Base-by-base conservation (phyloP, 2,888 invertebrate genomes). In the Pycnomerus fuliginosus region DNA sequence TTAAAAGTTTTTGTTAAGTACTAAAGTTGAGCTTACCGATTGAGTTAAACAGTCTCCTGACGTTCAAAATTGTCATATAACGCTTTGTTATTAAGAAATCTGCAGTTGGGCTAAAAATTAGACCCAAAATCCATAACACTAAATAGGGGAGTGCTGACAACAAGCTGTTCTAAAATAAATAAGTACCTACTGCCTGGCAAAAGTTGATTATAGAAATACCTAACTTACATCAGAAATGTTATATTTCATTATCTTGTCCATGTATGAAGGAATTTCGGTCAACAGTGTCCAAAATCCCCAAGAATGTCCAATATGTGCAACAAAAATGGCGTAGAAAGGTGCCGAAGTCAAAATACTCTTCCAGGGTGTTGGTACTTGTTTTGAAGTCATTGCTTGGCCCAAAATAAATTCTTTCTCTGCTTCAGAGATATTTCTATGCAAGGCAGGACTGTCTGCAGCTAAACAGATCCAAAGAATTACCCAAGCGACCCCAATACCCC, bases 211-310 rank as follows among this genome's bases (percentile, higher is more conserved):
- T 29, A 14, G 16, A 7, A 16, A n/a, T 12, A 29, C 3, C 10
- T n/a, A 16, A 49, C 56, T 53, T 49, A 87, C 87, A 52, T 79
- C 72, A 66, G 84, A 81, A 15, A 90, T 85, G 40, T 90, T 77
- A 55, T 82, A 86, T 34, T 78, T 73, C 0, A 90, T 75, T 4
- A 89, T 82, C 31, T 80, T 78, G 55, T 79, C 80, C 80, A 91
- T 83, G 64, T 89, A 91, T 0, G 84, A 80, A 0, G 91, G 91
- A 60, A 88, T 84, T 67, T 90, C 85, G 0, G 90, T 89, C 0
- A 90, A 74, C n/a, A 91, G 72, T 15, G 88, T 88, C 83, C 88
- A 89, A 71, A 87, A 90, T 14, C 90, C 90, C 80, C 90, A 85
- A 58, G 80, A 83, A 51, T 90, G 86, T 0, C 85, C 82, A 48